Base-by-base conservation (phyloP, 1,140 invertebrate species). In the Mesaphorura yosii region DNA sequence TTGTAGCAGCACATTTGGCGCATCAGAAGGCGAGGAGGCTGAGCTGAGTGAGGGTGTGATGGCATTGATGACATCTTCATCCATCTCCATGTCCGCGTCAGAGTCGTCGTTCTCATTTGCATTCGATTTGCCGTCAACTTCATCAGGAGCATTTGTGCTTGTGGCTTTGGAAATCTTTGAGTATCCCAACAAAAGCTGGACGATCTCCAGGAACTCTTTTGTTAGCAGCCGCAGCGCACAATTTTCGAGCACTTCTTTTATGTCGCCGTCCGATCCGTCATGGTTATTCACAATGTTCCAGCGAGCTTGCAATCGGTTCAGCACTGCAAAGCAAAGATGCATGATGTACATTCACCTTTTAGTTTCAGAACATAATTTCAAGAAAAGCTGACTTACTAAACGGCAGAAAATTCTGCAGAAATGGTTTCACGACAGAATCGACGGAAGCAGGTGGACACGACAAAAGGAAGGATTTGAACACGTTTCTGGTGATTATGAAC, bases 211-310 rank as follows among this genome's bases (percentile, higher is more conserved):
- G 19, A 37, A 45, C 5, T 53, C 51, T 46, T 53, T 53, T 10
- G 51, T 20, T 3, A 53, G 28, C 4, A 53, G 17, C 4, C 51
- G 51, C n/a, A 53, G 42, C 3, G 41, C 25, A 7, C 41, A 27
- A 46, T 53, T 53, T 46, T 45, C 51, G n/a, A 53, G 10, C 45
- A 53, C 42, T 53, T 53, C 51, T 10, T 34, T 34, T 25, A 46
- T 44, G 29, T 51, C 50, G 12, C 20, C 42, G 5, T 7, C 44
- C 25, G 23, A 26, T 27, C 25, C 40, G 15, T 20, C 42, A 25
- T 6, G 3, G 29, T 19, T 45, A 37, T 45, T 44, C 20, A 54
- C 48, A 10, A 20, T 42, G 26, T 17, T 40, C 52, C 44, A 54
- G n/a, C 45, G 26, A 47, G 25, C 23, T 3, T 23, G 17, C 2